phyloP scores from a whole-genome alignment of 2,113 vertebrate genomes.

The Formicarius rufipectus region DNA sequence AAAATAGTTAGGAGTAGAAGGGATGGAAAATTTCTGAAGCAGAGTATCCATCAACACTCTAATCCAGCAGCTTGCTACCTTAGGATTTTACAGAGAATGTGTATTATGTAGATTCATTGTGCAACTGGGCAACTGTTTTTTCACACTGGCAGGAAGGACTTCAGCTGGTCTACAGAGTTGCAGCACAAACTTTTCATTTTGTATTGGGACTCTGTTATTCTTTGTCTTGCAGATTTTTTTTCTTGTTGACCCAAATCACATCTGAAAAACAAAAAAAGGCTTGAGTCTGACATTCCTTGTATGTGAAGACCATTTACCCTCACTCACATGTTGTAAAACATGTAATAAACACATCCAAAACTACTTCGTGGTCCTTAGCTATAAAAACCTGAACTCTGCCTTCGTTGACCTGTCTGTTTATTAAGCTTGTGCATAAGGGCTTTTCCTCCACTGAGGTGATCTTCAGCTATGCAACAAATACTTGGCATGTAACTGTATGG shows the following conservation, averaged over 20 bases:
- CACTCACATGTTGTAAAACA: neutral
- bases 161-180: neutral
- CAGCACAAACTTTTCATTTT: neutral
- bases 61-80: neutral
- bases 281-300: neutral
- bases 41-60: neutral
- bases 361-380: neutral
- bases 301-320: neutral
- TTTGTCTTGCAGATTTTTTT: neutral
- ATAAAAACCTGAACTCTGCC: conserved; percentile 5
- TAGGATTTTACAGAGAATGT: neutral
- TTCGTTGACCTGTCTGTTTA: conserved; percentile 46
- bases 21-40: neutral
- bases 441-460: neutral
- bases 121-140: neutral
- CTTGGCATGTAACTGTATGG: neutral
- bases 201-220: neutral
- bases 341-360: neutral
- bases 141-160: neutral
- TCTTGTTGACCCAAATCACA: neutral
- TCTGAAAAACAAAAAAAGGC: neutral
- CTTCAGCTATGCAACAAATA: conserved; percentile 4
- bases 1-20: neutral
- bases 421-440: neutral
- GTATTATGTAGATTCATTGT: neutral